Conservation (phyloP, 2,888 invertebrate genomes). For the Dasypolia templi region DNA sequence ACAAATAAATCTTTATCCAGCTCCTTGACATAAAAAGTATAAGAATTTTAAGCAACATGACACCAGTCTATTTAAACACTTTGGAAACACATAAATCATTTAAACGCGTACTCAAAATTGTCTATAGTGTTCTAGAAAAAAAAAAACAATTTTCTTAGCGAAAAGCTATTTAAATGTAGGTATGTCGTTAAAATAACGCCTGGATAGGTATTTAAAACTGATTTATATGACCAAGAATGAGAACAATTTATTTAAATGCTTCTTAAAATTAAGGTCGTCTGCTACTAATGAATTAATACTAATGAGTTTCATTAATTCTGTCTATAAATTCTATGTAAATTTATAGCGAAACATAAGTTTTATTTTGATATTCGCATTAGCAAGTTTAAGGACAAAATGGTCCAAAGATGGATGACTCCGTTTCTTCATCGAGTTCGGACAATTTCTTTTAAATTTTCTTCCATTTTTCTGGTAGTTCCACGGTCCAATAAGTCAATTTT, state of each 20-base stretch:
- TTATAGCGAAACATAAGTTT: background rate
- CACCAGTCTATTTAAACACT: constrained; percentile 51
- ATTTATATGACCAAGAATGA: background rate
- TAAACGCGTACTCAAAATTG: constrained; percentile 28
- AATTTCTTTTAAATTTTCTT: background rate
- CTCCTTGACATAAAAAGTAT: constrained; percentile 61
- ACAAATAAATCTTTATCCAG: constrained; percentile 42
- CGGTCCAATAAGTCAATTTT: background rate
- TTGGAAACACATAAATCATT: constrained; percentile 57
- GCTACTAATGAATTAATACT: constrained; percentile 5
- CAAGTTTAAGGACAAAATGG: background rate
- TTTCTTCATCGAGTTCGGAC: too few species aligned
- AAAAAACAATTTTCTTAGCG: constrained; percentile 20
- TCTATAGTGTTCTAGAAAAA: constrained; percentile 34
- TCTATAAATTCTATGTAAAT: background rate
- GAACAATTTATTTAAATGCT: constrained; percentile 12
- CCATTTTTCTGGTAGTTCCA: background rate
- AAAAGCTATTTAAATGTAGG: constrained; percentile 18
- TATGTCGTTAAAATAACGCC: constrained; percentile 2
- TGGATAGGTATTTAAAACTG: background rate
- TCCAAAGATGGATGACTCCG: too few species aligned
- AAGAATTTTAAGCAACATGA: constrained; percentile 48
- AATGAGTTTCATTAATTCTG: background rate
- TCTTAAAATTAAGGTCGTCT: constrained; percentile 4
- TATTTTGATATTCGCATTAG: background rate